Conservation (phyloP, 2,888 invertebrate genomes). For the Coenonympha glycerion region DNA sequence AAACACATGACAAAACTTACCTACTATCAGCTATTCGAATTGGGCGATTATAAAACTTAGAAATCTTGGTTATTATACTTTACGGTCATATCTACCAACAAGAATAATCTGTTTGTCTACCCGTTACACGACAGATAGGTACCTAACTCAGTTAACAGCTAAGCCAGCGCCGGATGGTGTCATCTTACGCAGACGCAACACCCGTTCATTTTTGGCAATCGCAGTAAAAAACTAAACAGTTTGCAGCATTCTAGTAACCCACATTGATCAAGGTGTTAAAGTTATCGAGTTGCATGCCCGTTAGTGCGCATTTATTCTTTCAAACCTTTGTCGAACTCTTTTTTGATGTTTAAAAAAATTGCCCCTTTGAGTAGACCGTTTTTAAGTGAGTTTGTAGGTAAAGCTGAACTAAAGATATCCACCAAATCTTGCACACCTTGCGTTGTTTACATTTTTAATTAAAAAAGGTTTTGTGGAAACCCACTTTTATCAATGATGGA, state of each 20-base stretch:
- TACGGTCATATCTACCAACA: no score
- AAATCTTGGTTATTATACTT: no score
- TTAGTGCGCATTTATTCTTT: conserved; percentile 51
- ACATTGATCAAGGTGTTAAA: conserved; percentile 72
- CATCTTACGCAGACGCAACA: conserved; percentile 48
- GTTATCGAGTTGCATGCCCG: conserved; percentile 70
- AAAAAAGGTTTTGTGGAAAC: not conserved
- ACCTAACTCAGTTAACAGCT: conserved; percentile 12
- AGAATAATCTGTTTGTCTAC: not conserved
- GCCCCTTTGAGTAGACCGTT: conserved; percentile 43
- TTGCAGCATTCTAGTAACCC: conserved; percentile 66
- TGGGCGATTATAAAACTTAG: no score
- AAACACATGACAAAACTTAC: no score
- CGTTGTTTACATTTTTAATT: conserved; percentile 13
- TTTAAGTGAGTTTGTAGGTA: conserved; percentile 12
- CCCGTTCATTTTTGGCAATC: conserved; percentile 59
- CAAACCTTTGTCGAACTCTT: conserved; percentile 56
- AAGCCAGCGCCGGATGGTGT: conserved; percentile 57
- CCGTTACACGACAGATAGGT: not conserved
- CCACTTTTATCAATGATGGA: not conserved
- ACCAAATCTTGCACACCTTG: conserved; percentile 26
- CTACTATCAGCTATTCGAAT: no score
- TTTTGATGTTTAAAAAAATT: conserved; percentile 45
- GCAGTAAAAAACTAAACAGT: conserved; percentile 49
- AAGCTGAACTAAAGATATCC: conserved; percentile 12